Evolutionary conservation across 2,113 vertebrate genomes (phyloP), one percentile per base, ranked within the genome.

Genomic region (Pterocles burchelli): DNA sequence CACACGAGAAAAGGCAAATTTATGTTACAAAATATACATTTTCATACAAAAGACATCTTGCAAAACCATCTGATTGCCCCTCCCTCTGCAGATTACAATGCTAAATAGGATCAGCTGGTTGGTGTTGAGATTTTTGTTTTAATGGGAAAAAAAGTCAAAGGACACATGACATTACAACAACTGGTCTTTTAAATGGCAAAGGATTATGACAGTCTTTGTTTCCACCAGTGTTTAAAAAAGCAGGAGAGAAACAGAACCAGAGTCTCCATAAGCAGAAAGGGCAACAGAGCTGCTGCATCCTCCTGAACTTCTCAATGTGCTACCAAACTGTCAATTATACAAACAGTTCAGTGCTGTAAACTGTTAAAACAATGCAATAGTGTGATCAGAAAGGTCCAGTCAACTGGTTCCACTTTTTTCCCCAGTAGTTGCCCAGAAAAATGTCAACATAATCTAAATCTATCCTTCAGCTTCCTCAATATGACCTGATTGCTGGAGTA

Each of bases 391-490:
- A 94, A 95, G 80, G 86, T 95, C 55, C 62, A 21, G 81, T 92
- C 82, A 92, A 91, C 18, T 89, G 86, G 82, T 85, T 96, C 92
- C 33, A 77, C 66, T 54, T 74, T 90, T 80, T 78, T 55, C 54
- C 54, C 94, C 71, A 88, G 63, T 78, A 92, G 85, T 91, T 78
- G 68, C 70, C 86, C 92, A 89, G 79, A 94, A 83, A 48, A 95
- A 67, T 0, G 7, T 85, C 88, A 90, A 90, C 65, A 90, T 68
- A 79, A 91, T 59, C 16, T 26, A 66, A 68, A 52, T 73, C 85
- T 99, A 99, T 90, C 98, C 99, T 97, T 99, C 99, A 2, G 99
- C 98, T 98, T 99, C 99, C 94, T 99, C 99, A 48, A 98, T 98
- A 65, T 96, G 97, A 88, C 98, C 98, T 2, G 98, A 87, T 3